These are phyloP conservation scores for Heliconius congener DNA, from an alignment of 1,140 invertebrate species.

Conservation along the genomic window DNA sequence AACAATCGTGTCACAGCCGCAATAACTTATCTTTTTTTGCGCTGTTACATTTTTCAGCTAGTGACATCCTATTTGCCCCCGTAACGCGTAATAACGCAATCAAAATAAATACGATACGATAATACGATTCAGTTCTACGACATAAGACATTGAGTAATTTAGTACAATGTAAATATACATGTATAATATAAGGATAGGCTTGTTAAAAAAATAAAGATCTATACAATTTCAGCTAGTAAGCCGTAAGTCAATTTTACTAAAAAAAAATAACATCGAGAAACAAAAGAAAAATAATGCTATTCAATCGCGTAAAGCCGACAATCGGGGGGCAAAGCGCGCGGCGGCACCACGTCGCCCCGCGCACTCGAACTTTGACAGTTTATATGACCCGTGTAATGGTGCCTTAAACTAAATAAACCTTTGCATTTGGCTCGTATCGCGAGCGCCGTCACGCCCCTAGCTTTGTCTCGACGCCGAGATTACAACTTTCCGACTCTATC, in stretches of 20 bases:
- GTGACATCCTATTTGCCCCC: constrained; percentile 25
- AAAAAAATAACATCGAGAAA: background rate
- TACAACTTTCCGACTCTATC: constrained; percentile 51
- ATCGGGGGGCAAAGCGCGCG: constrained; percentile 37
- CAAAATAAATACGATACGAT: background rate
- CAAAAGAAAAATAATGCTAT: constrained; percentile 32
- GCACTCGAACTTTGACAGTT: constrained; percentile 76
- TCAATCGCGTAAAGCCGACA: constrained; percentile 36
- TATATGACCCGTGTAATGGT: constrained; percentile 80
- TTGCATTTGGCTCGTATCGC: constrained; percentile 70
- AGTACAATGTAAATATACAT: background rate
- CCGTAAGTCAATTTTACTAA: background rate
- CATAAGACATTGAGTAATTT: background rate
- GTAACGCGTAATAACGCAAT: background rate
- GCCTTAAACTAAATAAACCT: constrained; percentile 78
- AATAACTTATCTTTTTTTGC: constrained; percentile 28
- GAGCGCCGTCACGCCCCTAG: constrained; percentile 50
- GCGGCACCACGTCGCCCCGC: constrained; percentile 58
- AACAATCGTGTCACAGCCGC: constrained; percentile 20
- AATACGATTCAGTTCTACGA: background rate
- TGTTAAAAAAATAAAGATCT: background rate
- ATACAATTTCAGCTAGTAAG: background rate
- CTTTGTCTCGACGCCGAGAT: constrained; percentile 63
- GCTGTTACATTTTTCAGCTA: constrained; percentile 21
- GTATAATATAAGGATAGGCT: background rate